These are phyloP conservation scores for Sphecodes monilicornis DNA, from an alignment of 2,888 invertebrate species.

Conservation along the genomic window DNA sequence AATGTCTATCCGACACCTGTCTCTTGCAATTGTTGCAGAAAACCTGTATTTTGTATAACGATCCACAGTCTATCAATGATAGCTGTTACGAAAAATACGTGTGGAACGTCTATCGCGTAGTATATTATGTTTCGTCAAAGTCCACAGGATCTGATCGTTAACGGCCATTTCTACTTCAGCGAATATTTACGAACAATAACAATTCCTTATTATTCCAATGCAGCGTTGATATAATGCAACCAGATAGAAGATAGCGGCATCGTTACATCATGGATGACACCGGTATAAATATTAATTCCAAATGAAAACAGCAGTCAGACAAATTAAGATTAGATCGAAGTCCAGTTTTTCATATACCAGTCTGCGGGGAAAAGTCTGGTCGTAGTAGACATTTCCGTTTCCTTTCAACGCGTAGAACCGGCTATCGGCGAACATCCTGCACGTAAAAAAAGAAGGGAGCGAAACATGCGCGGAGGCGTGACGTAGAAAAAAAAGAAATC, in stretches of 20 bases:
- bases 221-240: neutral
- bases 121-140: neutral
- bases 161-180: neutral
- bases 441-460: neutral
- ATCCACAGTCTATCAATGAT: too few relatives aligned
- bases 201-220: neutral
- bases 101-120: too few relatives aligned
- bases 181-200: neutral
- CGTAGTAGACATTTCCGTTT: neutral
- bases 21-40: too few relatives aligned
- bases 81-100: too few relatives aligned
- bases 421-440: neutral
- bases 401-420: neutral
- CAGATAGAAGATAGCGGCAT: neutral
- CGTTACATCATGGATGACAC: neutral
- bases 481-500: neutral
- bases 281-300: neutral
- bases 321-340: neutral
- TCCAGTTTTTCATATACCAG: neutral
- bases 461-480: neutral
- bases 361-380: neutral
- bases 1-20: too few relatives aligned
- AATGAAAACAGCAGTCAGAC: neutral
- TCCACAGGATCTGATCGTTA: neutral
- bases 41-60: too few relatives aligned